Evolutionary conservation across 1,140 invertebrate genomes (phyloP).

Genomic region (Ladona fulva): DNA sequence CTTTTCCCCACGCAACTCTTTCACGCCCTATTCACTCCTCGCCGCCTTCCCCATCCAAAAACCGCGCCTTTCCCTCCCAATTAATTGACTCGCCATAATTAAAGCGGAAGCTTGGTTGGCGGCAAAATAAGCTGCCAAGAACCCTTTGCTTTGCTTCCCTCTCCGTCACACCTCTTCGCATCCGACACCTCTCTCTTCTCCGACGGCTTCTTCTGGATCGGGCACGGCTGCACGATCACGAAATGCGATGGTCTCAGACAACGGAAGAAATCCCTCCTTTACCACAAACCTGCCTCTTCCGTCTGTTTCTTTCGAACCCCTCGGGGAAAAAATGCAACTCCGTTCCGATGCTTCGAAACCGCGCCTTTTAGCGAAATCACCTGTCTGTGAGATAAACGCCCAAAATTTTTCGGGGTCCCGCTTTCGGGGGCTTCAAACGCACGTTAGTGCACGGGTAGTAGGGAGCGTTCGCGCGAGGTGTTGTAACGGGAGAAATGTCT

Average conservation of each 20-base stretch:
- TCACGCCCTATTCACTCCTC: not conserved
- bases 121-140: not conserved
- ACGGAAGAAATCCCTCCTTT: not conserved
- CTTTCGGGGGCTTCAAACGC: constrained; percentile 1
- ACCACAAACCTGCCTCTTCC: not conserved
- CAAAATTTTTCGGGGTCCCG: not conserved
- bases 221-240: too few species aligned
- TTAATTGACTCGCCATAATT: constrained; percentile 6
- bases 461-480: not conserved
- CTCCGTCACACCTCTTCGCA: not conserved
- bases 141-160: not conserved
- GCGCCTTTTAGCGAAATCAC: not conserved
- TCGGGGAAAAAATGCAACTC: not conserved
- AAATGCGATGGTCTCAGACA: too few species aligned
- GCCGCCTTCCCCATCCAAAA: not conserved
- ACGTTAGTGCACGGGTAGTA: not conserved
- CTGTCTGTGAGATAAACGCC: not conserved
- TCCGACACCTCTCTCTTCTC: not conserved
- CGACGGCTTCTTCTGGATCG: too few species aligned
- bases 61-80: not conserved
- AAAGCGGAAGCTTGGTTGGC: not conserved
- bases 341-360: not conserved
- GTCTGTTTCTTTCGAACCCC: not conserved
- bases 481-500: constrained; percentile 7
- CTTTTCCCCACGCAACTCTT: not conserved